phyloP scores from a whole-genome alignment of 2,888 invertebrate species.

The Timema cristinae region DNA sequence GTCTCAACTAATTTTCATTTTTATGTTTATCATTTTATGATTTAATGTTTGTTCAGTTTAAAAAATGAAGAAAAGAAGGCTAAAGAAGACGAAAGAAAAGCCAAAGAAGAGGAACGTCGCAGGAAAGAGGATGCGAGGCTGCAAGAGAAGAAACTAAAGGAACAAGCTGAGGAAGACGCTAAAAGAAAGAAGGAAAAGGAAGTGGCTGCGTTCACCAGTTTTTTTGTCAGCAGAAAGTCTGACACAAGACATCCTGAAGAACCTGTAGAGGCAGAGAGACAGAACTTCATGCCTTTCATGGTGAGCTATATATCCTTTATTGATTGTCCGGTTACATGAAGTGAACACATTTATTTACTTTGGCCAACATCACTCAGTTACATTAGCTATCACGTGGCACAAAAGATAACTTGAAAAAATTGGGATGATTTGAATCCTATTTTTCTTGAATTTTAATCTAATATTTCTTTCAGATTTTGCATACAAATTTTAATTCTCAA shows the following conservation, averaged over 20 bases:
- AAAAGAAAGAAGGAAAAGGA: slow-evolving; percentile 53
- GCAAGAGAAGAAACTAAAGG: slow-evolving; percentile 55
- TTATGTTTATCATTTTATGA: neutral
- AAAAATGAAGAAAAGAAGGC: slow-evolving; percentile 43
- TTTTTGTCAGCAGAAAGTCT: slow-evolving; percentile 66
- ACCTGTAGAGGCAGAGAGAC: slow-evolving; percentile 31
- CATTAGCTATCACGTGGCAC: no score
- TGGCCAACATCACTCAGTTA: no score
- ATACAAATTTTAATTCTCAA: no score
- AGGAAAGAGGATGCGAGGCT: slow-evolving; percentile 56
- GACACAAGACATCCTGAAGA: slow-evolving; percentile 45
- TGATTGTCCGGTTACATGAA: no score
- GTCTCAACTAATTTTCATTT: no score
- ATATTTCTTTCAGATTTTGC: no score
- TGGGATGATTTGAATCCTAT: no score
- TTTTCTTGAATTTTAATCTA: no score
- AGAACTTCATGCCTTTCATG: slow-evolving; percentile 59
- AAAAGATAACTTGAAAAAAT: no score
- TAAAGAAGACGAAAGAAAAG: slow-evolving; percentile 53
- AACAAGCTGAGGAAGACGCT: slow-evolving; percentile 51
- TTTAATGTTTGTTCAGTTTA: slow-evolving; percentile 39
- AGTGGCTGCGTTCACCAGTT: slow-evolving; percentile 74
- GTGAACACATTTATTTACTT: no score
- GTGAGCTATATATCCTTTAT: slow-evolving; percentile 40
- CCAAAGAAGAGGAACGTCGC: slow-evolving; percentile 48